These are phyloP conservation scores for Oceanodroma tethys DNA, from an alignment of 2,113 vertebrate species.

Conservation along the genomic window DNA sequence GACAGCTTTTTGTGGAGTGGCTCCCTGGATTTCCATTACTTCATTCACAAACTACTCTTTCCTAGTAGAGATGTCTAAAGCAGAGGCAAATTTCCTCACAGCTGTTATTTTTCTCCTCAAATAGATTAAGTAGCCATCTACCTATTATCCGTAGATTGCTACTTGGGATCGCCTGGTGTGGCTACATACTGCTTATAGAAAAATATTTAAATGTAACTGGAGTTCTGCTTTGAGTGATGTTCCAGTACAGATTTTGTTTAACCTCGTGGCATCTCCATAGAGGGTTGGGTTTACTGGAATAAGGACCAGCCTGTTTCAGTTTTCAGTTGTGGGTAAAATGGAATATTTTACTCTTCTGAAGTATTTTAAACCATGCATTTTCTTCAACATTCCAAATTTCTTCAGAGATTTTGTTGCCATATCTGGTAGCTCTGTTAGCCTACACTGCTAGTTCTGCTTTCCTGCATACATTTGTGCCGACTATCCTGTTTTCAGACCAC, in stretches of 20 bases:
- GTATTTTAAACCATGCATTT: background rate
- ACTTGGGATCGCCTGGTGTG: background rate
- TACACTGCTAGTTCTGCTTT: background rate
- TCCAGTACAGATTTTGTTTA: background rate
- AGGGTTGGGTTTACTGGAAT: background rate
- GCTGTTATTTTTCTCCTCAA: background rate
- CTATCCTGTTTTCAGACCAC: background rate
- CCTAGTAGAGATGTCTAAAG: background rate
- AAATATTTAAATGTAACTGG: background rate
- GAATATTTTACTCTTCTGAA: background rate
- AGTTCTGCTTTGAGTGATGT: background rate
- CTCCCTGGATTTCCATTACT: background rate
- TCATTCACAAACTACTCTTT: background rate
- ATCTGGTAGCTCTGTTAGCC: background rate
- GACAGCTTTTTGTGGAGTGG: background rate
- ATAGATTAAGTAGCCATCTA: background rate
- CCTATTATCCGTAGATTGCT: background rate
- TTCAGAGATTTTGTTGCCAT: background rate
- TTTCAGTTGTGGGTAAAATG: background rate
- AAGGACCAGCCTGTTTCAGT: background rate
- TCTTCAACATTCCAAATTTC: background rate
- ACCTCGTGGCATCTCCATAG: fast-evolving
- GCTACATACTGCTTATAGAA: background rate
- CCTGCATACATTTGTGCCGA: background rate
- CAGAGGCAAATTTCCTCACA: background rate